Percentiles rank a stretch among this genome's conserved stretches.
Evolutionary conservation across 2,113 vertebrate species (phyloP).

Genomic region (Gopherus flavomarginatus): DNA sequence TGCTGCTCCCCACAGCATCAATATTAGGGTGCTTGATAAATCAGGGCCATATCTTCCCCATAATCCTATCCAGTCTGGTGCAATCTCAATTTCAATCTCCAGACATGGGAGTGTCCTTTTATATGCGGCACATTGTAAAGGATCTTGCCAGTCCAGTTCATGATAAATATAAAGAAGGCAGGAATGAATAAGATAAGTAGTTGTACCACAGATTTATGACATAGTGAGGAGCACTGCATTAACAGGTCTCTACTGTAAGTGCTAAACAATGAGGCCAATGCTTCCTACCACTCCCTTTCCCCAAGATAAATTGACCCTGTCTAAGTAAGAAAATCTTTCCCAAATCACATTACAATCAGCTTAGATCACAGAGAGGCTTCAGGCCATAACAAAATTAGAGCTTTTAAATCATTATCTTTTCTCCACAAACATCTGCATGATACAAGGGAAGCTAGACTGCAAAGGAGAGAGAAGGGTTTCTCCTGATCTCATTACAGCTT

Average conservation of each 20-base stretch:
- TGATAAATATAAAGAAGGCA: constrained; percentile 46
- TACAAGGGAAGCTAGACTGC: constrained; percentile 4
- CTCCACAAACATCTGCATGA: constrained; percentile 63
- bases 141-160: constrained; percentile 17
- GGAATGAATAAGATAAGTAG: constrained; percentile 42
- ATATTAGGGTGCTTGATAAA: background rate
- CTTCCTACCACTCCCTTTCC: constrained; percentile 53
- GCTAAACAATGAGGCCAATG: constrained; percentile 48
- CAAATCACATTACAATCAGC: constrained; percentile 79
- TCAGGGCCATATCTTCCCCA: background rate
- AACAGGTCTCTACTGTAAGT: constrained; percentile 45
- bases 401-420: constrained; percentile 80
- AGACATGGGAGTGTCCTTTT: background rate
- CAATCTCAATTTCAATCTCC: background rate
- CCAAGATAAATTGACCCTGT: constrained; percentile 73
- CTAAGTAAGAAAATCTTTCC: constrained; percentile 73
- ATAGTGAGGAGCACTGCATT: constrained; percentile 18
- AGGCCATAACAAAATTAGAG: constrained; percentile 77
- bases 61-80: background rate
- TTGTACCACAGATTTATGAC: constrained; percentile 27
- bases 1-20: background rate
- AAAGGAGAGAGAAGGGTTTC: constrained; percentile 49
- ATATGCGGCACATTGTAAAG: background rate
- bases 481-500: constrained; percentile 61
- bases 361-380: constrained; percentile 69